Evolutionary conservation across 2,888 invertebrate species (phyloP).

Genomic region (Mycogona germanica): DNA sequence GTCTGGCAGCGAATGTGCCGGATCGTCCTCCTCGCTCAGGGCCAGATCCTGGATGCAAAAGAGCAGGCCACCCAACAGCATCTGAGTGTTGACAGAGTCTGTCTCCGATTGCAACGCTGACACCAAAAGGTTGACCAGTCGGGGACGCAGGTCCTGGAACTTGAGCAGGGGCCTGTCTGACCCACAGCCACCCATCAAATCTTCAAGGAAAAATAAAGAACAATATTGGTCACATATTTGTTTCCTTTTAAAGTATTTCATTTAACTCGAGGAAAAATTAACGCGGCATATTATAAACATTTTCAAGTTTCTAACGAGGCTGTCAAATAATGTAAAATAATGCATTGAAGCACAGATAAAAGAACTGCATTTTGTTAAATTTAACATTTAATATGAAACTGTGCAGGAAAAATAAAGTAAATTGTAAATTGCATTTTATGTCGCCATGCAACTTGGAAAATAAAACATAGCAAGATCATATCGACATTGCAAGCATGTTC

Average conservation of each 20-base stretch:
- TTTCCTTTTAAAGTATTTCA: too few species aligned
- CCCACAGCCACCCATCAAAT: constrained; percentile 10
- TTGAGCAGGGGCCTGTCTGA: constrained; percentile 22
- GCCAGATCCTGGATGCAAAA: constrained; percentile 68
- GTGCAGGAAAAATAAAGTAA: not conserved
- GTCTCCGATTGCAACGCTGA: constrained; percentile 71
- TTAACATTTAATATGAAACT: constrained; percentile 43
- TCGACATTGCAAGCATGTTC: too few species aligned
- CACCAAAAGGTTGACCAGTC: constrained; percentile 65
- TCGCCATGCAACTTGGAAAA: too few species aligned
- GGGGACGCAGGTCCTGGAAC: constrained; percentile 46
- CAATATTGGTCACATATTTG: too few species aligned
- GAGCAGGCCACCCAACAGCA: constrained; percentile 65
- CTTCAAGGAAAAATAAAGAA: constrained; percentile 2
- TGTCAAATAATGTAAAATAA: too few species aligned
- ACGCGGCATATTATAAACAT: not conserved
- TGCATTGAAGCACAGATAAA: too few species aligned
- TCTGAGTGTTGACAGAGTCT: constrained; percentile 75
- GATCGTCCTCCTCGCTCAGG: constrained; percentile 56
- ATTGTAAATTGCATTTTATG: not conserved
- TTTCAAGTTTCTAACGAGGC: too few species aligned
- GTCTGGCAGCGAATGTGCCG: constrained; percentile 39
- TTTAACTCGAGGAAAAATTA: too few species aligned
- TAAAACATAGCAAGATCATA: too few species aligned
- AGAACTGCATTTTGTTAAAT: not conserved